These are phyloP conservation scores for Lottia gigantea DNA, from an alignment of 2,888 invertebrate species.

Conservation along the genomic window DNA sequence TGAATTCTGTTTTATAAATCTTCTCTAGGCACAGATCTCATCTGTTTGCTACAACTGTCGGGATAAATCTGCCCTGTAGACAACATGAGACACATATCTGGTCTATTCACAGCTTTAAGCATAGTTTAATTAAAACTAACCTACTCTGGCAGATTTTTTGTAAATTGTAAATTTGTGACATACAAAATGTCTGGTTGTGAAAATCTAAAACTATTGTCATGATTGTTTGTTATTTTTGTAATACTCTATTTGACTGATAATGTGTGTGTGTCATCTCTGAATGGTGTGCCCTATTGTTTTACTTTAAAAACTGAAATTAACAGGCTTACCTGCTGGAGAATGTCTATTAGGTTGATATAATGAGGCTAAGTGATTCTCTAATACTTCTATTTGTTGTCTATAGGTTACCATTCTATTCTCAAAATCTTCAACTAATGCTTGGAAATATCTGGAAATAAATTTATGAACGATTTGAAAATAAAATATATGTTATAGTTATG, in stretches of 20 bases:
- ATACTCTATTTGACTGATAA: background rate
- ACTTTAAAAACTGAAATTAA: background rate
- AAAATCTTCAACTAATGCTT: constrained; percentile 77
- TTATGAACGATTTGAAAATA: no score
- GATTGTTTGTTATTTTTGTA: background rate
- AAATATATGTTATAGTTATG: no score
- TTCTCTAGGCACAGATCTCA: no score
- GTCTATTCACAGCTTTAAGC: no score
- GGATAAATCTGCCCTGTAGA: no score
- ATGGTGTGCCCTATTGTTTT: background rate
- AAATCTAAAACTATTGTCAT: no score
- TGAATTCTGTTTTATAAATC: background rate
- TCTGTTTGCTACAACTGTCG: no score
- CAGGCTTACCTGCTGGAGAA: constrained; percentile 76
- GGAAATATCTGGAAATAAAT: constrained; percentile 71
- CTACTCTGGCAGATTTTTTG: no score
- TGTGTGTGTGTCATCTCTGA: background rate
- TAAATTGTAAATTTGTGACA: no score
- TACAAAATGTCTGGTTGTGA: no score
- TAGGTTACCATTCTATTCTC: constrained; percentile 78
- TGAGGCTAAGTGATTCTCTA: constrained; percentile 79
- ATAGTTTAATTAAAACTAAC: no score
- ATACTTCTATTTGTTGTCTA: constrained; percentile 78
- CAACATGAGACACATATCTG: background rate
- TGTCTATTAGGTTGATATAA: constrained; percentile 76